Base-by-base conservation (phyloP, 1,140 invertebrate genomes). In the Asobara japonica region DNA sequence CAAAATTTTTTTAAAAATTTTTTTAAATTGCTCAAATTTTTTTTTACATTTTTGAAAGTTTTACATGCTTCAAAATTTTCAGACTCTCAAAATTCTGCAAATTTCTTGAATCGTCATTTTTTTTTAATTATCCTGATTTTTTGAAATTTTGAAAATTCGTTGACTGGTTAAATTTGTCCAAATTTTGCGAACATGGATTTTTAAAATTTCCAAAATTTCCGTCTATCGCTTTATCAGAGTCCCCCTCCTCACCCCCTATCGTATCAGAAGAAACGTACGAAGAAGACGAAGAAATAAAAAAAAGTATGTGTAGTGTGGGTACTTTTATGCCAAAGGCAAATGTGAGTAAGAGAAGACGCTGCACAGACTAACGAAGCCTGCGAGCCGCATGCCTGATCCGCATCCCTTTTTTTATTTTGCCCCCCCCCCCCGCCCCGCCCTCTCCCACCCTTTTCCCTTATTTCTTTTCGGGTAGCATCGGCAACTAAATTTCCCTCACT, bases 321-420 rank as follows among this genome's bases (percentile, higher is more conserved):
- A 31, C 60, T 30, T 62, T 13, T 62, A 60, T 60, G 51, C 20
- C 16, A 33, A 41, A 41, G 22, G 65, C 56, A 29, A 71, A 3
- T 31, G 30, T 36, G 38, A 71, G 60, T 67, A 70, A 56, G 69
- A 74, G 76, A 71, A 66, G 41, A 41, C 41, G 45, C 60, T 65
- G 67, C 30, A 22, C 61, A 31, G 36, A 68, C 73, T 79, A 78
- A 79, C 74, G 75, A 79, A 76, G 73, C 69, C 73, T 78, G 73
- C 51, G 20, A 78, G 69, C 65, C 56, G 73, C 75, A 70, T 74
- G 75, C 66, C 41, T 75, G 76, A 79, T 75, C 77, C 73, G 71
- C 70, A 62, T 62, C 29, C 60, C 27, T 62, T 29, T 1, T 62
- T 48, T 56, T 62, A n/a, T n/a, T n/a, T n/a, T n/a, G n/a, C n/a